Evolutionary conservation across 2,797 vertebrate genomes (phyloP).

Genomic region (Gymnoscopelus microlampas): DNA sequence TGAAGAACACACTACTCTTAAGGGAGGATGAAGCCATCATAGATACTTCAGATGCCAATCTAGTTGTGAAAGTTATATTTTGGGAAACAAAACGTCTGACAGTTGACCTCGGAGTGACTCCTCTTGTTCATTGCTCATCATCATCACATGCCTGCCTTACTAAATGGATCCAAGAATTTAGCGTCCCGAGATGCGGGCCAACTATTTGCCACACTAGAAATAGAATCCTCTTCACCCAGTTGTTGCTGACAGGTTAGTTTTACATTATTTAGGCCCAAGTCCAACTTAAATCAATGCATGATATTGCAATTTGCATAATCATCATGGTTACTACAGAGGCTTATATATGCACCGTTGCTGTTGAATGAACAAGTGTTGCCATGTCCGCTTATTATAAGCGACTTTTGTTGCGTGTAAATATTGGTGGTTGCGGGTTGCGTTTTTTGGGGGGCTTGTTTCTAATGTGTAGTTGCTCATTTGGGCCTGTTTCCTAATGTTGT

Average conservation of each 20-base stretch:
- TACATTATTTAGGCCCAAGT: neutral
- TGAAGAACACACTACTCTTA: neutral
- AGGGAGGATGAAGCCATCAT: neutral
- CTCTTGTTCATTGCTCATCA: neutral
- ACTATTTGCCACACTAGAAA: neutral
- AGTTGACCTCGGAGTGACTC: neutral
- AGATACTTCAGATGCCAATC: neutral
- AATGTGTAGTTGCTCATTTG: no score
- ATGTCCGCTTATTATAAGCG: no score
- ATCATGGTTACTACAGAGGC: no score
- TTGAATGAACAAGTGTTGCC: constrained; percentile 48
- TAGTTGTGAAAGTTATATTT: neutral
- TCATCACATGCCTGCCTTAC: neutral
- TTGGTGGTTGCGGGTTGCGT: no score
- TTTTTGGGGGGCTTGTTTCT: no score
- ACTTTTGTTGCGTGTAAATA: no score
- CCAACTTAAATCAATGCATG: no score
- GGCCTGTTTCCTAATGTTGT: no score
- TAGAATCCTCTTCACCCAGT: neutral
- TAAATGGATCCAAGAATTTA: neutral
- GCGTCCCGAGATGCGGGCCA: neutral
- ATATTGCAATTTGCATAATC: no score
- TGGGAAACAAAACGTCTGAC: neutral
- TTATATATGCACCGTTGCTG: constrained; percentile 42
- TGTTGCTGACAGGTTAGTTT: neutral